Percentiles rank a stretch among this genome's conserved stretches.
These are phyloP conservation scores for Lithobates sylvaticus DNA, from an alignment of 2,797 vertebrate genomes.

Conservation along the genomic window DNA sequence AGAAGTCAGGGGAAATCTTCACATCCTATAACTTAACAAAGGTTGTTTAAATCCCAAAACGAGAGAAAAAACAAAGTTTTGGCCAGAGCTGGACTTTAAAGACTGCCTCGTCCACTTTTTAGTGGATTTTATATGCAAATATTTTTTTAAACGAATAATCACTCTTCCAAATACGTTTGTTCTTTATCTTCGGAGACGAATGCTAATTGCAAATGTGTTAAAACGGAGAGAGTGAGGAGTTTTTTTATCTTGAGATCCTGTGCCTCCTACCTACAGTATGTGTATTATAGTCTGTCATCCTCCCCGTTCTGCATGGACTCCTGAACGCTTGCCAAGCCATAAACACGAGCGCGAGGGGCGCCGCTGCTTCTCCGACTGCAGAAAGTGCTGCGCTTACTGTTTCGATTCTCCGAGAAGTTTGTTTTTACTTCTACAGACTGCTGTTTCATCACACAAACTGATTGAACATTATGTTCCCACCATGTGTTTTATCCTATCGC, in stretches of 20 bases:
- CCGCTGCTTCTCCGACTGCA: slow-evolving; percentile 60
- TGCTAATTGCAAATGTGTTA: slow-evolving; percentile 1
- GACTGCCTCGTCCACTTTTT: too few relatives aligned
- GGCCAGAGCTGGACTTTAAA: too few relatives aligned
- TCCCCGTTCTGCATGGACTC: neutral
- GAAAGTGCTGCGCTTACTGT: slow-evolving; percentile 1
- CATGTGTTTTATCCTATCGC: slow-evolving; percentile 3
- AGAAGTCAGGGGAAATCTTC: too few relatives aligned
- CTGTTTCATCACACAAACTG: slow-evolving; percentile 43
- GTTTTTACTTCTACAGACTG: slow-evolving; percentile 31
- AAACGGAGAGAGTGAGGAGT: neutral
- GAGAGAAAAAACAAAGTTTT: too few relatives aligned
- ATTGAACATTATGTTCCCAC: slow-evolving; percentile 39
- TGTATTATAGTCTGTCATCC: neutral
- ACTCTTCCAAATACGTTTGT: too few relatives aligned
- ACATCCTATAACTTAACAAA: too few relatives aligned
- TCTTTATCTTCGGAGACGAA: neutral
- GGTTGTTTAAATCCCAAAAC: too few relatives aligned
- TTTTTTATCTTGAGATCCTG: neutral
- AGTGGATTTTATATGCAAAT: too few relatives aligned
- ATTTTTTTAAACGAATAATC: too few relatives aligned
- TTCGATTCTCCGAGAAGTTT: slow-evolving; percentile 21
- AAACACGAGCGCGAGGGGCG: neutral
- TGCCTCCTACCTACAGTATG: slow-evolving; percentile 8
- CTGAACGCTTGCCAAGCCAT: slow-evolving; percentile 4